Evolutionary conservation across 2,797 vertebrate genomes (phyloP).

Genomic region (Lacerta viridis): DNA sequence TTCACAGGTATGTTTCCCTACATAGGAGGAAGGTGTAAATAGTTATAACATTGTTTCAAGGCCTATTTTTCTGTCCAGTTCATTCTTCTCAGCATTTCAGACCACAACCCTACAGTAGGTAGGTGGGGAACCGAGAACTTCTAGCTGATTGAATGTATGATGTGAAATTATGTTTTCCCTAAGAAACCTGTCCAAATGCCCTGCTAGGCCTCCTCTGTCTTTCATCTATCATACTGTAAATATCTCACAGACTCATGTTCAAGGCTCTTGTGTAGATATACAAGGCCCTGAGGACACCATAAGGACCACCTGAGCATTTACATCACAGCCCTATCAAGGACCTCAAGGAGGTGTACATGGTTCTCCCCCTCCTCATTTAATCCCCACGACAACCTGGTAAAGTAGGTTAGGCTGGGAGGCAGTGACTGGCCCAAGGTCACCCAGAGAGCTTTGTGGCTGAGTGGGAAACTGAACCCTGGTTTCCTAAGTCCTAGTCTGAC

Average conservation of each 20-base stretch:
- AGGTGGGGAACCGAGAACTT: background rate
- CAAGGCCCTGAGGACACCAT: too few relatives aligned
- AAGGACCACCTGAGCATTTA: too few relatives aligned
- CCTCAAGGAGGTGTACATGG: too few relatives aligned
- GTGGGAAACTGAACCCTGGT: too few relatives aligned
- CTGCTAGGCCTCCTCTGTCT: background rate
- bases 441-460: too few relatives aligned
- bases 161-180: background rate
- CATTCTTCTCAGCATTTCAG: background rate
- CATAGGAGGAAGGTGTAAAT: background rate
- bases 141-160: background rate
- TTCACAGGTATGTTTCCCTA: conserved; percentile 79
- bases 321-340: too few relatives aligned
- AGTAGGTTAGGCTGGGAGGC: too few relatives aligned
- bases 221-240: background rate
- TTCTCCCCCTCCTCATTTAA: too few relatives aligned
- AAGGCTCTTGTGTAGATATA: too few relatives aligned
- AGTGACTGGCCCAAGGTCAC: too few relatives aligned
- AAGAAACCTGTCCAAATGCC: background rate
- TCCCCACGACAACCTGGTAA: too few relatives aligned
- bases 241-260: background rate
- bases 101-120: background rate
- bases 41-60: background rate
- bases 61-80: background rate
- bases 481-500: too few relatives aligned